A percentile compares a stretch with the other conserved stretches of the same genome.
These are phyloP conservation scores for Portunus trituberculatus DNA, from an alignment of 1,140 invertebrate species.

Conservation along the genomic window DNA sequence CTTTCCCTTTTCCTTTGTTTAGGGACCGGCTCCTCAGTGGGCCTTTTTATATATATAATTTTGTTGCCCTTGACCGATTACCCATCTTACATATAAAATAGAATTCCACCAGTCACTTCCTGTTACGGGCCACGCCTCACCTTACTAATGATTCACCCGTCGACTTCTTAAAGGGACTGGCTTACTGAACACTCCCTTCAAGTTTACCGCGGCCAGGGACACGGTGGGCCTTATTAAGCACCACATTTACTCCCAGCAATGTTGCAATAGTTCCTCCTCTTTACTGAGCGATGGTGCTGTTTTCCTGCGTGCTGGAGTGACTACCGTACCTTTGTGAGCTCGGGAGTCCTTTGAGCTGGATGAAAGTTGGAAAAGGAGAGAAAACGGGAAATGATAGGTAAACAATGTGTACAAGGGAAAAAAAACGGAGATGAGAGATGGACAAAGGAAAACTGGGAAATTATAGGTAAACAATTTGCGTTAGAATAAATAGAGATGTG, in stretches of 20 bases:
- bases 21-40: no score
- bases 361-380: neutral
- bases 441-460: no score
- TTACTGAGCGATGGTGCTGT: neutral
- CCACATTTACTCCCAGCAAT: neutral
- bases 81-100: no score
- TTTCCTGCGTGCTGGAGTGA: neutral
- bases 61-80: no score
- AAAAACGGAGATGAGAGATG: no score
- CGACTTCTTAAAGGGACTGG: neutral
- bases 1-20: no score
- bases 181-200: neutral
- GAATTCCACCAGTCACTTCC: no score
- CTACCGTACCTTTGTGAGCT: neutral
- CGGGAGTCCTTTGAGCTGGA: neutral
- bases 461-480: no score
- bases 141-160: neutral
- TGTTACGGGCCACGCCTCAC: no score
- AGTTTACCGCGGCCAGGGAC: neutral
- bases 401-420: no score
- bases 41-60: no score
- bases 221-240: neutral
- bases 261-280: neutral
- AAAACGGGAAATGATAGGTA: neutral
- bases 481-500: no score